Conservation (phyloP, 2,797 vertebrate genomes). For the Semotilus atromaculatus region DNA sequence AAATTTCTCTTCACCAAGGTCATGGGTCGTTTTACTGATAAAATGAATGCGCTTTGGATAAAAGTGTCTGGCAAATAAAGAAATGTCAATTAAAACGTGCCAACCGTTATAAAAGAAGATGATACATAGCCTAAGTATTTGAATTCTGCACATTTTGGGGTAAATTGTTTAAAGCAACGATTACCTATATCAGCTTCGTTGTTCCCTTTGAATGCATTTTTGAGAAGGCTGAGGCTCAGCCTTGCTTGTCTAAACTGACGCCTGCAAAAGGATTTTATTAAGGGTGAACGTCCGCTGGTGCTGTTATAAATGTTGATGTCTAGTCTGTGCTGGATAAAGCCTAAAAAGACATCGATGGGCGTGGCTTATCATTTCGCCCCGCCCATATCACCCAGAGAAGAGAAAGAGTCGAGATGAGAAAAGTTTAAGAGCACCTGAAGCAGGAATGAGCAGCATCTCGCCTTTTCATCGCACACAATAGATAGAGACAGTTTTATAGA, state of each 20-base stretch:
- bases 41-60: background rate
- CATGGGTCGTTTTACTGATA: background rate
- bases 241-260: background rate
- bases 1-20: background rate
- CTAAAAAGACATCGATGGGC: background rate
- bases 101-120: too few species aligned
- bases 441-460: background rate
- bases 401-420: background rate
- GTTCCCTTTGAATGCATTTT: background rate
- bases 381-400: background rate
- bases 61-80: too few species aligned
- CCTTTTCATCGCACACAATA: background rate
- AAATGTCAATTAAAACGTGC: background rate
- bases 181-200: background rate
- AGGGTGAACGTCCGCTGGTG: slow-evolving; percentile 15
- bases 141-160: background rate
- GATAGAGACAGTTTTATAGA: background rate
- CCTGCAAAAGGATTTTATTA: background rate
- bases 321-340: background rate
- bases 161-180: too few species aligned
- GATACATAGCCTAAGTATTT: background rate
- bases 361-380: background rate
- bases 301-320: background rate
- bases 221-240: background rate
- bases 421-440: slow-evolving; percentile 34